These are phyloP conservation scores for Chrysomela aeneicollis DNA, from an alignment of 2,888 invertebrate species.

Conservation along the genomic window DNA sequence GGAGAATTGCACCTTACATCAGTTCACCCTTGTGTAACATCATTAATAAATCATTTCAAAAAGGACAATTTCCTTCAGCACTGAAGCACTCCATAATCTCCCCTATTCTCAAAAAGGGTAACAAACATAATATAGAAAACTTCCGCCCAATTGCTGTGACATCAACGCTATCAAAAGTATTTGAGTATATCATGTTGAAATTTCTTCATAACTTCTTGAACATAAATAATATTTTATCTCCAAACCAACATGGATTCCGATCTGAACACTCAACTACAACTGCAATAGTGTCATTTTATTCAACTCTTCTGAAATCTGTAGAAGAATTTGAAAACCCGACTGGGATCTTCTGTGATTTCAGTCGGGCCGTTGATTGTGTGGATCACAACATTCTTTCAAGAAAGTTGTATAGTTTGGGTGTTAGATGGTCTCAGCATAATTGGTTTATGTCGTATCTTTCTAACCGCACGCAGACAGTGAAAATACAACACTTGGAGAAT, in stretches of 20 bases:
- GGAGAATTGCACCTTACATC: background rate
- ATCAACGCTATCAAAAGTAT: slow-evolving; percentile 7
- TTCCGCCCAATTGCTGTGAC: slow-evolving; percentile 12
- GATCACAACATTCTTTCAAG: slow-evolving; percentile 4
- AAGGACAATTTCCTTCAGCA: slow-evolving; percentile 12
- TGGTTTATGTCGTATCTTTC: too few species aligned
- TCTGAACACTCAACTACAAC: slow-evolving; percentile 15
- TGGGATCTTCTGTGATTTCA: too few species aligned
- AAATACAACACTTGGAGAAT: too few species aligned
- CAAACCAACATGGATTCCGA: slow-evolving; percentile 5
- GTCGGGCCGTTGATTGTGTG: slow-evolving; percentile 2
- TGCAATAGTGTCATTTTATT: slow-evolving; percentile 15
- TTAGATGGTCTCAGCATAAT: too few species aligned
- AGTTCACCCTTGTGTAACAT: slow-evolving; percentile 3
- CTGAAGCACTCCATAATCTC: background rate
- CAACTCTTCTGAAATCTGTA: slow-evolving; percentile 7
- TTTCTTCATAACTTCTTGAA: slow-evolving; percentile 10
- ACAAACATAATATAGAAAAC: slow-evolving; percentile 6
- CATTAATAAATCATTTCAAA: slow-evolving; percentile 11
- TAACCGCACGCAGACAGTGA: too few species aligned
- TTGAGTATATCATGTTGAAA: slow-evolving; percentile 13
- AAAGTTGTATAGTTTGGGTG: too few species aligned
- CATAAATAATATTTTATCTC: slow-evolving; percentile 9
- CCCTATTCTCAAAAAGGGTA: background rate
- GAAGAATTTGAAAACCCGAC: slow-evolving; percentile 5